Evolutionary conservation across 2,888 invertebrate species (phyloP).

Genomic region (Prosopocoilus inquinatus): DNA sequence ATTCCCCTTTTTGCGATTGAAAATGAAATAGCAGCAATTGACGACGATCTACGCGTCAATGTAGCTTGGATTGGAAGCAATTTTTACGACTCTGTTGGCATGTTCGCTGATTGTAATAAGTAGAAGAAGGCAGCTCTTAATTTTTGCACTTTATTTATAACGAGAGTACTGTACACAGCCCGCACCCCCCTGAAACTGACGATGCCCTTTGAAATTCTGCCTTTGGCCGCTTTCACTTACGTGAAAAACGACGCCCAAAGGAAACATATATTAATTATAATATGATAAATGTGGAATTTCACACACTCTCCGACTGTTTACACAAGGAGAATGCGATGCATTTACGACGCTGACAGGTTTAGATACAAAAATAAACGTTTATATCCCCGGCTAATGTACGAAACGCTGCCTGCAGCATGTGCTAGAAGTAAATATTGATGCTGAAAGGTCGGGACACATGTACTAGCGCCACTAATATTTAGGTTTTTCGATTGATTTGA

Average conservation of each 20-base stretch:
- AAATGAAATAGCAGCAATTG: too few relatives aligned
- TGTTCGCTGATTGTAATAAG: too few relatives aligned
- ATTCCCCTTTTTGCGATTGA: too few relatives aligned
- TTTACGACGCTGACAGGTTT: conserved; percentile 34
- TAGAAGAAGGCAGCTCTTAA: too few relatives aligned
- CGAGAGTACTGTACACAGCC: too few relatives aligned
- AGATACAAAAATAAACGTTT: conserved; percentile 34
- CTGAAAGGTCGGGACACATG: conserved; percentile 13
- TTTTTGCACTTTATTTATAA: too few relatives aligned
- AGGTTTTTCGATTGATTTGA: conserved; percentile 17
- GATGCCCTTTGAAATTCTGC: too few relatives aligned
- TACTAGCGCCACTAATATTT: conserved; percentile 15
- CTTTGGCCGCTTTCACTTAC: too few relatives aligned
- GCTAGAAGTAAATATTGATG: conserved; percentile 5
- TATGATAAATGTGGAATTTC: conserved; percentile 23
- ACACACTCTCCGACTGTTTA: conserved; percentile 29
- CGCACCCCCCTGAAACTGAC: too few relatives aligned
- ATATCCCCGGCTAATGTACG: conserved; percentile 17
- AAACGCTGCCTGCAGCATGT: conserved; percentile 6
- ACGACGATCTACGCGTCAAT: too few relatives aligned
- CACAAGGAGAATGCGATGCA: conserved; percentile 32
- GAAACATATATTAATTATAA: conserved; percentile 20
- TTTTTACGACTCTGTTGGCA: too few relatives aligned
- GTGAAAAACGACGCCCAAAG: not conserved
- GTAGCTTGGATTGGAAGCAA: too few relatives aligned